Percentiles rank a stretch among this genome's conserved stretches.
These are phyloP conservation scores for Mormyrus proboscirostris DNA, from an alignment of 2,797 vertebrate genomes.

Conservation along the genomic window DNA sequence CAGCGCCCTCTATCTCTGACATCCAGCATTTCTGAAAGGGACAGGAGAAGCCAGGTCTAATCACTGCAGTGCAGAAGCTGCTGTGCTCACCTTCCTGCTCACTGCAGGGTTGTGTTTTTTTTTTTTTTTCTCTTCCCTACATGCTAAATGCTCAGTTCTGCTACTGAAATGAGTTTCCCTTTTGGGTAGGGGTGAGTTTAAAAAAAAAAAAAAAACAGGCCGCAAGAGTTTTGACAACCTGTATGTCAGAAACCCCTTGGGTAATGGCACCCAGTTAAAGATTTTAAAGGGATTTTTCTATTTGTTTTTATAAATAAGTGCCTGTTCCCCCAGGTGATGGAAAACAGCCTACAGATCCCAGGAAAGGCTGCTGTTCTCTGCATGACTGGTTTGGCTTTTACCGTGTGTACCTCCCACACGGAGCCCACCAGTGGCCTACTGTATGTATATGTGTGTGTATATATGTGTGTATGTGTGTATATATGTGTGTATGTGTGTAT, in stretches of 20 bases:
- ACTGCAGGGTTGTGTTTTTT: background rate
- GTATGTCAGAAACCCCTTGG: background rate
- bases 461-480: background rate
- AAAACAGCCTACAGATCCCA: background rate
- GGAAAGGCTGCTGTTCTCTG: background rate
- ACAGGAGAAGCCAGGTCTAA: background rate
- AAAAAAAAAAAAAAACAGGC: background rate
- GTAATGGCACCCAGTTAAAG: background rate
- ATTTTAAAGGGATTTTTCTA: background rate
- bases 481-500: background rate
- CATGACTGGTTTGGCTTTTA: background rate
- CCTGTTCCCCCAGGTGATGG: background rate
- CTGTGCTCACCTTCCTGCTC: background rate
- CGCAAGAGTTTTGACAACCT: background rate
- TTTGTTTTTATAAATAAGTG: background rate
- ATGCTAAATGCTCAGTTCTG: background rate
- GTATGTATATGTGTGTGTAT: background rate
- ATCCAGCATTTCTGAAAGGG: constrained; percentile 76
- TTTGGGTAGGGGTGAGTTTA: background rate
- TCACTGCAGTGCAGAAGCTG: background rate
- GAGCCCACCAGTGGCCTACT: background rate
- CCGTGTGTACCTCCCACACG: background rate
- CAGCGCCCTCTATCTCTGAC: constrained; percentile 70
- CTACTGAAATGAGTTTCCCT: background rate
- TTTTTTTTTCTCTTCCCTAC: no score